Conservation (phyloP, 2,888 invertebrate genomes). For the Colostygia pectinataria region DNA sequence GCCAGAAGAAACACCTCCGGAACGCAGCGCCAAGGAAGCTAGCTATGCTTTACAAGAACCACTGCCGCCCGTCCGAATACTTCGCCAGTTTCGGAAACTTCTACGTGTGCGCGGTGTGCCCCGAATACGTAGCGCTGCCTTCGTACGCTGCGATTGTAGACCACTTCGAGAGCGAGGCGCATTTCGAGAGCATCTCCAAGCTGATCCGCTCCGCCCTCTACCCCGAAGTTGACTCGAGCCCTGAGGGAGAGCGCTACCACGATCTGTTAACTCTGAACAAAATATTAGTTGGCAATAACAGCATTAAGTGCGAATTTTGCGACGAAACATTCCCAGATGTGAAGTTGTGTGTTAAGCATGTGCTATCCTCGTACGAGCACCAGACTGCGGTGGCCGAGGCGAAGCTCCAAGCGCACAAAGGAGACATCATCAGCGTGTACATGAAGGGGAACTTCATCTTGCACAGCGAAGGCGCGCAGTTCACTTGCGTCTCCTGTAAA, state of each 20-base stretch:
- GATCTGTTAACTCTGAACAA: constrained; percentile 53
- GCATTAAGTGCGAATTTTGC: constrained; percentile 58
- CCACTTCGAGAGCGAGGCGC: constrained; percentile 66
- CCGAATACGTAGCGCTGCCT: constrained; percentile 61
- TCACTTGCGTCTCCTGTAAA: constrained; percentile 60
- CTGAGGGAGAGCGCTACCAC: constrained; percentile 1
- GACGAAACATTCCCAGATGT: constrained; percentile 50
- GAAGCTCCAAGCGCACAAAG: constrained; percentile 51
- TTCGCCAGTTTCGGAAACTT: constrained; percentile 76
- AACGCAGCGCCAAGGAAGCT: constrained; percentile 74
- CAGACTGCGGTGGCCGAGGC: constrained; percentile 56
- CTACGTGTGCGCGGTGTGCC: constrained; percentile 70
- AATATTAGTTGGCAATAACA: constrained; percentile 42
- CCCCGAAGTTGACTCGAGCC: constrained; percentile 37
- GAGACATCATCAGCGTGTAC: constrained; percentile 72
- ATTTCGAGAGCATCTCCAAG: constrained; percentile 63
- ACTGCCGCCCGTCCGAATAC: constrained; percentile 71
- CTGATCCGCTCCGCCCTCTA: constrained; percentile 60
- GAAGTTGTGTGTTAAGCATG: constrained; percentile 56
- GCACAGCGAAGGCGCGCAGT: constrained; percentile 65
- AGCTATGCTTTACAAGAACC: constrained; percentile 64
- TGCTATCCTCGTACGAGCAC: constrained; percentile 59
- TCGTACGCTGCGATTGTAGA: constrained; percentile 72
- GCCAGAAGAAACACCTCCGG: constrained; percentile 75
- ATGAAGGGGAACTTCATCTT: constrained; percentile 69